Evolutionary conservation across 2,113 vertebrate genomes (phyloP).

Genomic region (Ciconia maguari): DNA sequence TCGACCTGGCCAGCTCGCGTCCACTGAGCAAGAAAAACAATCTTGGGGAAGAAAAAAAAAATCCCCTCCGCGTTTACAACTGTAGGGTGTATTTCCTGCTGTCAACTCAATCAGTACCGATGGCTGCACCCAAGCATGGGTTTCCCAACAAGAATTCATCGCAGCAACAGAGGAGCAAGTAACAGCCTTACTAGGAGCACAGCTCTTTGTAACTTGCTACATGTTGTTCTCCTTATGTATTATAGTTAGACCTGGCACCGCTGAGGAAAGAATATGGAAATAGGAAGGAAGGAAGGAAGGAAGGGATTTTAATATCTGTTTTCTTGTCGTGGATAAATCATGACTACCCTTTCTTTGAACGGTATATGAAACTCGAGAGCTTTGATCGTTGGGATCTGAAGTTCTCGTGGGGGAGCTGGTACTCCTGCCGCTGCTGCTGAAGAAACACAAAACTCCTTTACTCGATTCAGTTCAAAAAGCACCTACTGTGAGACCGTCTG

Average conservation of each 20-base stretch:
- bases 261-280: neutral
- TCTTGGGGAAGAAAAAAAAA: neutral
- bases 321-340: slow-evolving; percentile 1
- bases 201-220: neutral
- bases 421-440: slow-evolving; percentile 2
- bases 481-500: slow-evolving; percentile 51
- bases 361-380: slow-evolving; percentile 30
- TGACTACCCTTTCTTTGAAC: neutral
- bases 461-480: slow-evolving; percentile 39
- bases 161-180: neutral
- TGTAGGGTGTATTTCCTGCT: neutral
- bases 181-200: neutral
- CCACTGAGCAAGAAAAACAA: neutral
- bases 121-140: neutral
- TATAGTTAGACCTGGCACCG: neutral
- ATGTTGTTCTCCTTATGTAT: neutral
- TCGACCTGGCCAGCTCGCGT: neutral
- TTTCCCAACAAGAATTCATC: neutral
- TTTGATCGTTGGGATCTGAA: slow-evolving; percentile 38
- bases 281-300: neutral
- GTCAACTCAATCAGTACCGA: neutral
- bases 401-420: slow-evolving; percentile 41
- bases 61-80: neutral
- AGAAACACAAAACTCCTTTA: slow-evolving; percentile 48
- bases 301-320: neutral